A percentile compares a stretch with the other conserved stretches of the same genome.
Conservation (phyloP, 1,140 invertebrate genomes). For the Apis laboriosa region DNA sequence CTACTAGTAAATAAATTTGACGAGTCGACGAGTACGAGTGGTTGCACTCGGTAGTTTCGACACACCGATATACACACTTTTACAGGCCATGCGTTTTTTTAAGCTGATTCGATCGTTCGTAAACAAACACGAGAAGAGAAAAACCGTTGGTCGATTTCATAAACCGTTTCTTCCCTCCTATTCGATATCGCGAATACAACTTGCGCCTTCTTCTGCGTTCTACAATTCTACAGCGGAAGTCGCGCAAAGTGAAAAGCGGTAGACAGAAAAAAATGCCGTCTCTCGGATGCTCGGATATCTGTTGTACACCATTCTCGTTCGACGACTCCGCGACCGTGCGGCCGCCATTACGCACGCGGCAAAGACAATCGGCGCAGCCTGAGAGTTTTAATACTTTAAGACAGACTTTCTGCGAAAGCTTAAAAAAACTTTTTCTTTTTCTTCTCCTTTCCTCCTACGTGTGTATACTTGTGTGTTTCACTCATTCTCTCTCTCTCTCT, state of each 20-base stretch:
- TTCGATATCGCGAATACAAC: neutral
- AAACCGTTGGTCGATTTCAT: too few relatives aligned
- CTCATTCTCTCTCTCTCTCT: too few relatives aligned
- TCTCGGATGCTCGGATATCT: neutral
- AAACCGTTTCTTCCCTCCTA: neutral
- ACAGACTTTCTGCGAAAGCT: constrained; percentile 58
- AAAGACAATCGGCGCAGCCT: constrained; percentile 50
- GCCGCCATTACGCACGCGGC: constrained; percentile 33
- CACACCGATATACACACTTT: neutral
- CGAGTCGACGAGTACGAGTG: neutral
- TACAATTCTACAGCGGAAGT: neutral
- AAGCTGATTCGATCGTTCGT: constrained; percentile 6
- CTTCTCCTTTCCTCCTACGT: neutral
- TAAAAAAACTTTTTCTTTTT: constrained; percentile 51
- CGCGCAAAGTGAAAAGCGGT: neutral
- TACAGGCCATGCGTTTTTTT: neutral
- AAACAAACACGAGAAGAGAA: neutral
- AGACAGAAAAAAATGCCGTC: neutral
- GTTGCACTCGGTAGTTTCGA: neutral
- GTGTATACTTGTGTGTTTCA: neutral
- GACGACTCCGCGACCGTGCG: constrained; percentile 38
- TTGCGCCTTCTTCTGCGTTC: neutral
- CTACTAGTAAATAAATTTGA: constrained; percentile 37
- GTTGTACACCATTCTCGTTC: constrained; percentile 18
- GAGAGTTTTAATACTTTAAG: constrained; percentile 56